Evolutionary conservation across 2,888 invertebrate genomes (phyloP), one percentile per base, ranked within the genome.

Genomic region (Amblyteles armatorius): DNA sequence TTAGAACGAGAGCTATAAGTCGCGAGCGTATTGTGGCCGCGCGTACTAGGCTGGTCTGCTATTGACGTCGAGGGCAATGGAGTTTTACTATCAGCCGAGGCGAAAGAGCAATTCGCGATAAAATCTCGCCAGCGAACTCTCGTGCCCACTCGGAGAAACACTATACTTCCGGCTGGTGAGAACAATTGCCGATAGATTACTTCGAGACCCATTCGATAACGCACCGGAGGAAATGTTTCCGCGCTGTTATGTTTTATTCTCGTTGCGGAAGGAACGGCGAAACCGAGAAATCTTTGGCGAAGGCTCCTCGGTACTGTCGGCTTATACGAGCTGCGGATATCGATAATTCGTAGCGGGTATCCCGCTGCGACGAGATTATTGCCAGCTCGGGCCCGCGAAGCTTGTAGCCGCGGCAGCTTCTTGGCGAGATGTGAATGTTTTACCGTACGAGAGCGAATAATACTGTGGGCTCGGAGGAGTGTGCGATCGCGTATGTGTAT

Each of bases 51-150:
- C 44, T 13, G 26, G 36, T 57, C 68, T 48, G 57, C 26, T 69
- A 71, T 80, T 72, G 71, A 76, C 55, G 40, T 50, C 19, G 6
- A 29, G n/a, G 50, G 57, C 36, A 50, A 26, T 60, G 40, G 52
- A 26, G 68, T 36, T 40, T 44, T 36, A 50, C 50, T 68, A 52
- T 29, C 63, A 63, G 48, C 67, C 78, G 63, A 69, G 52, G 50
- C 57, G 67, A 84, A 84, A 79, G 55, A 84, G 73, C 82, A 84
- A 84, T 84, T 84, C 79, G 74, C 81, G 81, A 84, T 84, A 84
- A 84, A 69, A 82, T 74, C 67, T 68, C 40, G 19, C 65, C 2
- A n/a, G 33, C 16, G 36, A 26, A 13, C 77, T 33, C 33, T 63
- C 33, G 44, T 9, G 52, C 69, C 69, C 63, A 63, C 63, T 33